Evolutionary conservation across 37 sponge, comb jelly and placozoan genomes (phyloP), one percentile per base, ranked within the genome.

Genomic region (Beroe ovata): DNA sequence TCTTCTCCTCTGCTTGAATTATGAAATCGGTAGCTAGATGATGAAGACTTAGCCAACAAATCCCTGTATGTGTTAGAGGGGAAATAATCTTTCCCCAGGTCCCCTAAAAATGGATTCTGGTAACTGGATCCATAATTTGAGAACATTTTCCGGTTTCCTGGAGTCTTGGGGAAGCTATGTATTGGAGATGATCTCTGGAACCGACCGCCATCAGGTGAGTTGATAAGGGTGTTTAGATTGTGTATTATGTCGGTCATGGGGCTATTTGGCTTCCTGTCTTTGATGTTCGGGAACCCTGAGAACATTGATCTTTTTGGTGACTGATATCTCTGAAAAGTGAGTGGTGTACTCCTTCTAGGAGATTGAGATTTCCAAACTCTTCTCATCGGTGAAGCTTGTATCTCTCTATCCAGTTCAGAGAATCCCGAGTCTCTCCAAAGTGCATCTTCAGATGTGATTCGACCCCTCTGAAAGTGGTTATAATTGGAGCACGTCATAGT

Each of bases 191-290:
- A 66, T 30, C 36, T 66, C 36, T 66, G 69, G 16, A 34, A 66
- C 6, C 63, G 8, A 66, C 69, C 69, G 18, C 25, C 30, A 14
- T 14, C 69, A 14, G 69, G 69, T 32, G 69, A 66, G 2, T 66
- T 8, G 33, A 66, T 66, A 34, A 66, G 69, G 1, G 25, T 66
- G 14, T 33, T 66, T 1, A 66, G 30, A 30, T 66, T 66, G 8
- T 66, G 32, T 18, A 66, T 66, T 4, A 66, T 66, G 36, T 66
- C 69, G 35, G 69, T 66, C 69, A 66, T 66, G 2, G 69, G 69
- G 36, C 69, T 66, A 30, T 16, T 66, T 1, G 33, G 69, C 16
- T 33, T 33, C 36, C 34, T 66, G 2, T 66, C 69, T 30, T 32
- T 66, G 54, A 47, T 47, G 54, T 47, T 47, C 6, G 54, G 54